Evolutionary conservation across 2,797 vertebrate species (phyloP), one percentile per base, ranked within the genome.

Genomic region (Jordanella pulchra): DNA sequence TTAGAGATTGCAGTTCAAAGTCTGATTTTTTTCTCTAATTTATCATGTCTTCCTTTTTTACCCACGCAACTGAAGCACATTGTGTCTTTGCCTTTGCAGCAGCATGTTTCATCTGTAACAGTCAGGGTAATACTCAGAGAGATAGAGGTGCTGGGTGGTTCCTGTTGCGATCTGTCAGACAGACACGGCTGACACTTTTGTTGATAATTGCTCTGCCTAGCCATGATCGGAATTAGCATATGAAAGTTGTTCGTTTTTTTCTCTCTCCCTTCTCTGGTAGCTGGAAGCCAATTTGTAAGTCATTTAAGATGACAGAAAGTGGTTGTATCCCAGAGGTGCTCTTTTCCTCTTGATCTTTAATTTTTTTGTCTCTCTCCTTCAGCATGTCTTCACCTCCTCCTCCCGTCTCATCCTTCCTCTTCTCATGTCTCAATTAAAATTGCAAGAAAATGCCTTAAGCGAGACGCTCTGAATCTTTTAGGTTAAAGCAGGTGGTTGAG

Each of bases 251-350:
- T 45, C 76, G 35, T 72, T 81, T 77, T 70, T 75, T 70, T 78
- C 73, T 77, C 65, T 42, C 25, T 5, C 55, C 76, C 79, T 73
- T 79, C 72, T 71, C 75, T 84, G 80, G 76, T 89, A 85, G 86
- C 89, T 89, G 81, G 87, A 88, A 90, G 90, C 88, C 92, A 89
- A 93, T 94, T 93, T 93, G 93, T 92, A 91, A 93, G 91, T 90
- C 83, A 90, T 92, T 93, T 91, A 84, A 90, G 87, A 93, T 90
- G 92, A 93, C 90, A 91, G 90, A 86, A 89, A 90, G 84, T 85
- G 86, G 82, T 89, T 91, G 90, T 91, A 81, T 93, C 92, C 93
- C 91, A 80, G 89, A 91, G 87, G 90, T 88, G 87, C 82, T 81
- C 58, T 83, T 86, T 86, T 69, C 39, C 77, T 81, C 88, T 92